Evolutionary conservation across 1,140 invertebrate species (phyloP).

Genomic region (Drosophila guanche): DNA sequence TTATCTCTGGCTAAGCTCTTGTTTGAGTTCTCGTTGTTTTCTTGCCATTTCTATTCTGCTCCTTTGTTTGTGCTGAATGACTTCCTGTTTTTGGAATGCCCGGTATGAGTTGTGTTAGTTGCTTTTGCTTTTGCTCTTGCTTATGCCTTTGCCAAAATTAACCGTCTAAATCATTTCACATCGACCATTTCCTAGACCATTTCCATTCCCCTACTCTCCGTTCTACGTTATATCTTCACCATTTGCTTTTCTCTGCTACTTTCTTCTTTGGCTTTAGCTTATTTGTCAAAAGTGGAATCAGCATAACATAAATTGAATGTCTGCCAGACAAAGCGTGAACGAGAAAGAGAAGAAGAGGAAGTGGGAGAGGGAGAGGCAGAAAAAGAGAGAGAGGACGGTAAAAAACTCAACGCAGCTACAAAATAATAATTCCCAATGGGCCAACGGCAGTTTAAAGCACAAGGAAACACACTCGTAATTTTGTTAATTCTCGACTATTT

Average conservation of each 20-base stretch:
- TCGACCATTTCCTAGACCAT: conserved; percentile 10
- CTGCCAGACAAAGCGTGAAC: conserved; percentile 18
- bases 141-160: conserved; percentile 28
- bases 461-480: conserved; percentile 54
- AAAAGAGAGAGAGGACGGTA: background rate
- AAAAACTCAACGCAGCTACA: background rate
- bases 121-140: conserved; percentile 11
- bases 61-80: conserved; percentile 6
- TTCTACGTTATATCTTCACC: too few species aligned
- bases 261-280: conserved; percentile 3
- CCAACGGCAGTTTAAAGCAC: conserved; percentile 31
- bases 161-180: conserved; percentile 32
- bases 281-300: conserved; percentile 47
- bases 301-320: conserved; percentile 57
- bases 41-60: background rate
- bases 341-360: too few species aligned
- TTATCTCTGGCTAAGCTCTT: too few species aligned
- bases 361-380: too few species aligned
- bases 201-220: conserved; percentile 1
- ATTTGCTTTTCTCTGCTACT: background rate
- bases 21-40: too few species aligned
- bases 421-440: conserved; percentile 5
- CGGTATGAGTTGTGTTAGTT: conserved; percentile 9
- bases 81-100: background rate
- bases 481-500: conserved; percentile 48